Conservation (phyloP, 2,888 invertebrate species). For the Netelia melanura region DNA sequence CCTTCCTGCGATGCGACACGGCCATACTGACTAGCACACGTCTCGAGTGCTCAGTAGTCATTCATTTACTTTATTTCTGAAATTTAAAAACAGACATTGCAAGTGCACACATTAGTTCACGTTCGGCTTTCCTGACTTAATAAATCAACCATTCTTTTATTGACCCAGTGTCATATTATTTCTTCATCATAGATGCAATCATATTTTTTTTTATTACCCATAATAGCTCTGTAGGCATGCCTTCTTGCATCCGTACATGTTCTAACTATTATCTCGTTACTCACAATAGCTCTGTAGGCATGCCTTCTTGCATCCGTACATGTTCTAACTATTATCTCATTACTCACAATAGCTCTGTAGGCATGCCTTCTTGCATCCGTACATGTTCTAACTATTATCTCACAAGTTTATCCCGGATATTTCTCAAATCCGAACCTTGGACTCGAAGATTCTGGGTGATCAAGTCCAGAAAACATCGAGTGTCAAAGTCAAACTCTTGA, state of each 20-base stretch:
- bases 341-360: slow-evolving; percentile 12
- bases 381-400: background rate
- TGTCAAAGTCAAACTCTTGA: slow-evolving; percentile 23
- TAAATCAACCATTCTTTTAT: too few relatives aligned
- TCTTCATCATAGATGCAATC: too few relatives aligned
- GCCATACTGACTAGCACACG: slow-evolving; percentile 3
- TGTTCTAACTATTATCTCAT: background rate
- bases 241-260: background rate
- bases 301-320: background rate
- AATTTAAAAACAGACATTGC: background rate
- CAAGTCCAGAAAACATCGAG: slow-evolving; percentile 26
- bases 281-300: background rate
- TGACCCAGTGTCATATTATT: too few relatives aligned
- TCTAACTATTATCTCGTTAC: background rate
- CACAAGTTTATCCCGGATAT: slow-evolving; percentile 1
- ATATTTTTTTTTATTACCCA: slow-evolving; percentile 63
- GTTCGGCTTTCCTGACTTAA: background rate
- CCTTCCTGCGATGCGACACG: slow-evolving; percentile 5
- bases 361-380: slow-evolving; percentile 8
- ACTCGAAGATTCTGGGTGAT: slow-evolving; percentile 31
- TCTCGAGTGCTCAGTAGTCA: background rate
- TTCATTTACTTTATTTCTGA: background rate
- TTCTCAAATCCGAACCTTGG: slow-evolving; percentile 8
- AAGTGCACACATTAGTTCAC: background rate
- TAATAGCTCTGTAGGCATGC: background rate